Base-by-base conservation (phyloP, 2,888 invertebrate species). In the Alsophila aescularia region DNA sequence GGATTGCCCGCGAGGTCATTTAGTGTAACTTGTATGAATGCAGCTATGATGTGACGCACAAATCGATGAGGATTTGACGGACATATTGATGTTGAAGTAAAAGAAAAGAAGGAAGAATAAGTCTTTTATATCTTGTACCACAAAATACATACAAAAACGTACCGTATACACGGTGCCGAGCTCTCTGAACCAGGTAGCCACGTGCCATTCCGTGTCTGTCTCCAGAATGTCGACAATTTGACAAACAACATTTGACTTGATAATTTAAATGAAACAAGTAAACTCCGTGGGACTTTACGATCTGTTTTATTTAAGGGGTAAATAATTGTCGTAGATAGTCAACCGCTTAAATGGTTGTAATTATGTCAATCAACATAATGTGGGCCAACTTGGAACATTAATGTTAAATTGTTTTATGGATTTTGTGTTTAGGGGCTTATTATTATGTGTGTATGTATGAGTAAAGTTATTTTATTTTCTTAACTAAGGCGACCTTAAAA, bases 201-300 rank as follows among this genome's bases (percentile, higher is more conserved):
- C 37, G 85, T 86, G 69, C 83, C 86, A 75, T 71, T 69, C 80
- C 55, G 83, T 77, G 80, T 75, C 85, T 75, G 85, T 77, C 81
- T 70, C 85, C 64, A 68, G 66, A 77, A 77, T 61, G 60, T 48
- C 52, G 59, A 60, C 62, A 63, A 69, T 68, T 65, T 60, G 64
- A 65, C 67, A 68, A 60, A 60, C 52, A 52, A 57, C 62, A 57
- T 69, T 67, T 72, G 69, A 63, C 65, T 66, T 70, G 63, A 70
- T 76, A 73, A 70, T 72, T 72, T 49, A 54, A 62, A 61, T 40
- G 53, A 41, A 51, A 54, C 56, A 59, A 48, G 50, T 40, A 32
- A 59, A 58, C 60, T 62, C 59, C 49, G 62, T 58, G 58, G 60
- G 37, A 49, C 31, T 51, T 56, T 31, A 53, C 52, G 53, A 62